Evolutionary conservation across 2,797 vertebrate species (phyloP), one percentile per base, ranked within the genome.

Genomic region (Pseudomugil gertrudae): DNA sequence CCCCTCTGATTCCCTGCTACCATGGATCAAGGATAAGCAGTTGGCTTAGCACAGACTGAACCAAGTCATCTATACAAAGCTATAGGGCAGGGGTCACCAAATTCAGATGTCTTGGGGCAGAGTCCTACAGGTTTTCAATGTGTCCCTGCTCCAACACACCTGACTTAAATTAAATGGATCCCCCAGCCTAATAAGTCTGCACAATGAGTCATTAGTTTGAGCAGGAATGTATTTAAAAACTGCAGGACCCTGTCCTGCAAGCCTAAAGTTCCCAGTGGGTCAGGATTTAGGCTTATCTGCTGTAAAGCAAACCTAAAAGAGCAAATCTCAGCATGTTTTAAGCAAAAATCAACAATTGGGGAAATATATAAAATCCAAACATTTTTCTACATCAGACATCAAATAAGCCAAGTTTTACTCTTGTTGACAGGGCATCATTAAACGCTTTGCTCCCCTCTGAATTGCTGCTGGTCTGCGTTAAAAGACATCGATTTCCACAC

Each of bases 401-500:
- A 58, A 76, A 72, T 78, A 74, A 71, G 62, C 69, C 9, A 13
- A 60, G 64, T 23, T 62, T 32, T 58, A 78, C 69, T 64, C 63
- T 66, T 62, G 63, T 70, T 77, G 72, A 76, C 66, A 58, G 75
- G 64, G 73, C 82, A 85, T 89, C 73, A 85, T 88, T 86, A 72
- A 84, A 83, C 17, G 52, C 69, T 72, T 59, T 60, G 69, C 71
- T 84, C 85, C 71, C 81, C 17, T 70, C 72, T 73, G 79, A 87
- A 87, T 78, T 66, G 74, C 79, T 63, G 63, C 75, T 84, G 59
- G 43, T 73, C 74, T 57, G 78, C 84, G 76, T 79, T 85, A 83
- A 89, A 83, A 87, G 83, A 53, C 66, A 87, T 79, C 33, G 73
- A 86, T 89, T 89, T 88, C 72, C 84, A 90, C 80, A 74, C 83